A percentile compares a stretch with the other conserved stretches of the same genome.
phyloP scores from a whole-genome alignment of 2,113 vertebrate genomes.

The Gadus macrocephalus region DNA sequence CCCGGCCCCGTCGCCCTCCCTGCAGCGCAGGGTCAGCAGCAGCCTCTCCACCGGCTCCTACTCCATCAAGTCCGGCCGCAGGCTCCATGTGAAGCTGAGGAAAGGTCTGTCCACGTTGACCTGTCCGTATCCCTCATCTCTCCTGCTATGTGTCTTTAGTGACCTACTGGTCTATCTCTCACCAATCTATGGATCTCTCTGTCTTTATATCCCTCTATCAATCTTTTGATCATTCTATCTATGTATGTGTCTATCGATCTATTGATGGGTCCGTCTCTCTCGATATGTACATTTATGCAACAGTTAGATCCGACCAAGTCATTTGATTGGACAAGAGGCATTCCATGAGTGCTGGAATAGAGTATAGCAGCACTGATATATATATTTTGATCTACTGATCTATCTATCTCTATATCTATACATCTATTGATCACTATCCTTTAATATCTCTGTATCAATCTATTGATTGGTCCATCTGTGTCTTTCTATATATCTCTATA shows the following conservation, averaged over 20 bases:
- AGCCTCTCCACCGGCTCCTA: conserved; percentile 65
- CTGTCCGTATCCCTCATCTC: neutral
- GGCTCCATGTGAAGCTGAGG: conserved; percentile 84
- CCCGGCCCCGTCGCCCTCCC: conserved; percentile 56
- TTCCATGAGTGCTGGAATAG: no score
- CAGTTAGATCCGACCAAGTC: no score
- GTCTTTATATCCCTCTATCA: neutral
- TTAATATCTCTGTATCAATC: neutral
- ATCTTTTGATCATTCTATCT: neutral
- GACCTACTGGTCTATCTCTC: neutral
- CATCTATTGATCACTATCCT: no score
- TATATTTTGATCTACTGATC: neutral
- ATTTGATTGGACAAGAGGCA: no score
- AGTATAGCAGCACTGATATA: neutral
- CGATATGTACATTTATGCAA: neutral
- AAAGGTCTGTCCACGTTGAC: conserved; percentile 78
- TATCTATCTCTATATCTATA: no score
- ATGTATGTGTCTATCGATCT: neutral
- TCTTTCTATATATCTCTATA: neutral
- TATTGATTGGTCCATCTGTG: neutral
- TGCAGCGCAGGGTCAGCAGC: conserved; percentile 75
- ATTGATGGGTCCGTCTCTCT: neutral
- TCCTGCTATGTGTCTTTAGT: no score
- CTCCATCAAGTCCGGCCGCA: conserved; percentile 85
- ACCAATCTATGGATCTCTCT: neutral